Evolutionary conservation across 1,140 invertebrate genomes (phyloP).

Genomic region (Ruditapes philippinarum): DNA sequence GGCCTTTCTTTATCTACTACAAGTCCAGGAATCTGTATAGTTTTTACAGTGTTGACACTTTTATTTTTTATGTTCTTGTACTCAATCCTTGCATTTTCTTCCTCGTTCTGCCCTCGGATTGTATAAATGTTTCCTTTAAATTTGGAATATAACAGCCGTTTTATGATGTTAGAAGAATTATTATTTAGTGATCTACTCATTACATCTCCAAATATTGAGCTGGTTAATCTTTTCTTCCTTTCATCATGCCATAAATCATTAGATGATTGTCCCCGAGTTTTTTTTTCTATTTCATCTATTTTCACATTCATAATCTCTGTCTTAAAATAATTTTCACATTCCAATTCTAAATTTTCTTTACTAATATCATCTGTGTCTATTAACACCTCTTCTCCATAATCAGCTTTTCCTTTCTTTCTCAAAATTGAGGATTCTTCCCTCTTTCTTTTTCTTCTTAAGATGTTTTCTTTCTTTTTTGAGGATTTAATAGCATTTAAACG

Average conservation of each 20-base stretch:
- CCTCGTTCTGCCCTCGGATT: background rate
- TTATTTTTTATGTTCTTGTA: slow-evolving; percentile 38
- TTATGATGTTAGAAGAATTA: too few relatives aligned
- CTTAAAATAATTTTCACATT: background rate
- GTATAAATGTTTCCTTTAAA: slow-evolving; percentile 52
- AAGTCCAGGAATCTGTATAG: slow-evolving; percentile 19
- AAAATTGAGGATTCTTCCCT: background rate
- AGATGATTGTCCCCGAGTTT: background rate
- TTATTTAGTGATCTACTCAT: too few relatives aligned
- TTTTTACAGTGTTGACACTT: slow-evolving; percentile 1
- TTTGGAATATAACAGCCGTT: slow-evolving; percentile 19
- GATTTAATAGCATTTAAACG: background rate
- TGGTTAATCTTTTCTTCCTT: slow-evolving; percentile 22
- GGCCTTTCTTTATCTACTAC: slow-evolving; percentile 38
- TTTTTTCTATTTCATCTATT: background rate
- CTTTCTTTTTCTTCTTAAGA: slow-evolving; percentile 4
- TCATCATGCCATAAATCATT: background rate
- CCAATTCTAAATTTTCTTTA: background rate
- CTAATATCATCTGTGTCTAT: background rate
- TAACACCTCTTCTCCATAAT: slow-evolving; percentile 40
- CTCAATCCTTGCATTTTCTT: background rate
- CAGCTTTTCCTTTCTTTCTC: background rate
- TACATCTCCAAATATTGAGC: slow-evolving; percentile 6
- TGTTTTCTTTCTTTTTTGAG: background rate
- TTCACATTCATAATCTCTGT: background rate